These are phyloP conservation scores for Bungarus multicinctus DNA, from an alignment of 2,113 vertebrate species.

Conservation along the genomic window DNA sequence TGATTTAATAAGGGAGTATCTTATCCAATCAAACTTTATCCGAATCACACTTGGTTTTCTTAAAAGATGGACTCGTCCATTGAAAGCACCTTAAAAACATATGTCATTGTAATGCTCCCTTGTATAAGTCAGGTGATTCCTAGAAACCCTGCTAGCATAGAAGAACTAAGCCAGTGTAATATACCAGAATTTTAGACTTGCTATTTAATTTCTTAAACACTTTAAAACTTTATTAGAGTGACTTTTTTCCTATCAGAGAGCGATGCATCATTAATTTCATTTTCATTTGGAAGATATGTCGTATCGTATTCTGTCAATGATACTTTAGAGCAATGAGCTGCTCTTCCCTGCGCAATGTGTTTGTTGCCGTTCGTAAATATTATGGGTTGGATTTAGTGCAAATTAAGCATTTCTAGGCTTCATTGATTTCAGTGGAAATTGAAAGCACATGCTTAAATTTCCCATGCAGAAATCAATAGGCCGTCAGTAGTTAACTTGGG, in stretches of 20 bases:
- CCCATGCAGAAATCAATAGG: not conserved
- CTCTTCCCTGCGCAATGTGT: not conserved
- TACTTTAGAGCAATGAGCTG: not conserved
- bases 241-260: conserved; percentile 12
- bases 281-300: not conserved
- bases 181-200: conserved; percentile 22
- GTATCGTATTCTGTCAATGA: not conserved
- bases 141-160: conserved; percentile 20
- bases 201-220: conserved; percentile 44
- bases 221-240: conserved; percentile 15
- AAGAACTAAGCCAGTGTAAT: conserved; percentile 42
- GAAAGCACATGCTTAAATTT: not conserved
- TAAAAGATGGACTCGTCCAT: conserved; percentile 28
- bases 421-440: not conserved
- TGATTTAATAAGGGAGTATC: not conserved
- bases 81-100: conserved; percentile 17
- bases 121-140: conserved; percentile 47
- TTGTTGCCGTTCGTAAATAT: not conserved
- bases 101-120: conserved; percentile 35
- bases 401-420: not conserved
- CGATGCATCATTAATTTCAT: not conserved
- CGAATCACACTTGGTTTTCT: not conserved
- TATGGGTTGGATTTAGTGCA: not conserved
- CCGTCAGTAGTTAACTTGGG: not conserved
- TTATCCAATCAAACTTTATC: not conserved